These are phyloP conservation scores for Cylas formicarius DNA, from an alignment of 1,140 invertebrate species.

Conservation along the genomic window DNA sequence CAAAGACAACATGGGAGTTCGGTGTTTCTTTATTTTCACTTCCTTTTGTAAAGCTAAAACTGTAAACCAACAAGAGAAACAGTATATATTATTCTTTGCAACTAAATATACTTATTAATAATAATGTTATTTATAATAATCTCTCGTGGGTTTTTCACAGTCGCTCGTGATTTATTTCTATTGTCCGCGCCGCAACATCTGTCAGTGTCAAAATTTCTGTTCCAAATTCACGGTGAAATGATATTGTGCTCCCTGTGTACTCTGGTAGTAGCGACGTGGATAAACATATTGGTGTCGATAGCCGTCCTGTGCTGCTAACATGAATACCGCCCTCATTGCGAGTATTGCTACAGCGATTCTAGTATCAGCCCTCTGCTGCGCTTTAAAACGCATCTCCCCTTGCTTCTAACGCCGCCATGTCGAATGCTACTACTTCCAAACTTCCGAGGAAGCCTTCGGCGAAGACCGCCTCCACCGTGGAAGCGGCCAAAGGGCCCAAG, in stretches of 20 bases:
- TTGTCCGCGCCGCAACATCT: no score
- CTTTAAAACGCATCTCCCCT: constrained; percentile 17
- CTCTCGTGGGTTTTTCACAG: no score
- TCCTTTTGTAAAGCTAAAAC: no score
- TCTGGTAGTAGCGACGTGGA: constrained; percentile 9
- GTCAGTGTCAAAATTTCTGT: constrained; percentile 17
- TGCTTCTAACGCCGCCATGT: constrained; percentile 14
- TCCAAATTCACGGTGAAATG: neutral
- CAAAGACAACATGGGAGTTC: no score
- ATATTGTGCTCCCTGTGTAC: constrained; percentile 3
- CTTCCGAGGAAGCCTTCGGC: constrained; percentile 5
- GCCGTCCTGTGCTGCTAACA: constrained; percentile 16
- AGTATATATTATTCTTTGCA: no score
- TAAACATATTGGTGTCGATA: constrained; percentile 2
- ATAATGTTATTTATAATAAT: no score
- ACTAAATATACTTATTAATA: no score
- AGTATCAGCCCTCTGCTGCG: constrained; percentile 21
- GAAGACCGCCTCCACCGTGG: constrained; percentile 3
- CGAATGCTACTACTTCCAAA: constrained; percentile 6
- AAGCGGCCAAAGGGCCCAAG: constrained; percentile 9
- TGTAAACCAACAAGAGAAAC: no score
- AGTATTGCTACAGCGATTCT: constrained; percentile 22
- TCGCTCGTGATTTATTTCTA: no score
- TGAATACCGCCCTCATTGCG: constrained; percentile 21
- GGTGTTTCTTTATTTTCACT: no score